phyloP scores from a whole-genome alignment of 2,113 vertebrate species.

The Amblyopsis rosae region DNA sequence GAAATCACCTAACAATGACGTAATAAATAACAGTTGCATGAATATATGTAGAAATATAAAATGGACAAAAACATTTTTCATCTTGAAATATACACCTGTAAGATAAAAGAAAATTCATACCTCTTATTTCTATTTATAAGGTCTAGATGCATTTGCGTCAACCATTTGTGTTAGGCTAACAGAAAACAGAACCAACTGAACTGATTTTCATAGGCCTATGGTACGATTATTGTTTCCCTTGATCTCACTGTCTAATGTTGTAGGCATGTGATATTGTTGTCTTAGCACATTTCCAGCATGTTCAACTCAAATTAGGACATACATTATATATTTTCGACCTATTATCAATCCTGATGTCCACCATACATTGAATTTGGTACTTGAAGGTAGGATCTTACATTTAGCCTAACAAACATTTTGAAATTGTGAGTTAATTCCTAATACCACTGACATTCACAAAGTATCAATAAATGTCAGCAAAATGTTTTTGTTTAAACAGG shows the following conservation, averaged over 20 bases:
- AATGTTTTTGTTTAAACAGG: background rate
- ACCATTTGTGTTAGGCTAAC: background rate
- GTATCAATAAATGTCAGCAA: background rate
- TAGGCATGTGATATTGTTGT: constrained; percentile 35
- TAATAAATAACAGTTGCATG: too few species aligned
- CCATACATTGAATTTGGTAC: background rate
- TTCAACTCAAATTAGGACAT: constrained; percentile 35
- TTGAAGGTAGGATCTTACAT: background rate
- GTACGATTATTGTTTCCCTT: constrained; percentile 15
- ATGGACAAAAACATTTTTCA: too few species aligned
- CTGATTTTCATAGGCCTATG: background rate
- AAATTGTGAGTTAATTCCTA: background rate
- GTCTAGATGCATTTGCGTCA: too few species aligned
- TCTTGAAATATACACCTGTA: too few species aligned
- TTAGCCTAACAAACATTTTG: background rate
- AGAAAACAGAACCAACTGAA: too few species aligned
- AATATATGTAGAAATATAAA: too few species aligned
- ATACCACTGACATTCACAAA: background rate
- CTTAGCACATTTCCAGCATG: constrained; percentile 35
- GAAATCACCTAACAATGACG: too few species aligned
- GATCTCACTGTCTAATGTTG: constrained; percentile 15
- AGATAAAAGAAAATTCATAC: too few species aligned
- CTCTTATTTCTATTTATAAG: too few species aligned
- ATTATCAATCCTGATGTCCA: constrained; percentile 12
- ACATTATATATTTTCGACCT: constrained; percentile 17